Percentiles rank a stretch among this genome's conserved stretches.
Conservation (phyloP, 2,113 vertebrate genomes). For the Plecotus auritus region DNA sequence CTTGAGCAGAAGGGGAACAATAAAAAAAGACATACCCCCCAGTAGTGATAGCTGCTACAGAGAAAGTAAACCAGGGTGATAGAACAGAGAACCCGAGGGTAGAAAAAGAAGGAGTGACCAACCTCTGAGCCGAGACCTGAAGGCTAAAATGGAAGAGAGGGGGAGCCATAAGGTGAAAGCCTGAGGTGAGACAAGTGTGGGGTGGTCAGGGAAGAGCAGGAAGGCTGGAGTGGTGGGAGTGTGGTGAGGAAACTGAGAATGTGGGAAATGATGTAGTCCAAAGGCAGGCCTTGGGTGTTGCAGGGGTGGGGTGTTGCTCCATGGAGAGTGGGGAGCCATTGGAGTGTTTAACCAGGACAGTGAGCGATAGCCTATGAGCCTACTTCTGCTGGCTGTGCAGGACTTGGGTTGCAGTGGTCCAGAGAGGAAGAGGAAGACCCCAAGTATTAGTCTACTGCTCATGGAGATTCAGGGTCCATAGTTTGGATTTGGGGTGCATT, state of each 20-base stretch:
- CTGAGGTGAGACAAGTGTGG: too few relatives aligned
- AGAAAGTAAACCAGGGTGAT: background rate
- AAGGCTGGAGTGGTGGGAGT: background rate
- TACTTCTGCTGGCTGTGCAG: background rate
- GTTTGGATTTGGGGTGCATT: background rate
- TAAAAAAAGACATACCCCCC: background rate
- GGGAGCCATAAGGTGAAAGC: background rate
- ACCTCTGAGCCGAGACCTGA: background rate
- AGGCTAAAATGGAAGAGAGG: background rate
- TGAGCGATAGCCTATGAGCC: background rate
- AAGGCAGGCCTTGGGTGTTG: background rate
- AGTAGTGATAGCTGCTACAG: background rate
- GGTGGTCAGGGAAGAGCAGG: background rate
- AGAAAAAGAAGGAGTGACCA: background rate
- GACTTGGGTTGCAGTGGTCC: background rate
- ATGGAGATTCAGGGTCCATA: background rate
- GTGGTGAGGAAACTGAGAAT: rapidly evolving
- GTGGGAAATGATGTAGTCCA: too few relatives aligned
- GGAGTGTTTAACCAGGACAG: background rate
- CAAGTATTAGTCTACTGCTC: background rate
- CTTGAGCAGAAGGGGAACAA: background rate
- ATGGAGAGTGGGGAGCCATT: background rate
- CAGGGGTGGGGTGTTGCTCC: background rate
- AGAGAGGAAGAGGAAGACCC: background rate
- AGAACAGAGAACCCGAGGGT: background rate